phyloP scores from a whole-genome alignment of 2,888 invertebrate genomes.

The Ochlodes sylvanus region DNA sequence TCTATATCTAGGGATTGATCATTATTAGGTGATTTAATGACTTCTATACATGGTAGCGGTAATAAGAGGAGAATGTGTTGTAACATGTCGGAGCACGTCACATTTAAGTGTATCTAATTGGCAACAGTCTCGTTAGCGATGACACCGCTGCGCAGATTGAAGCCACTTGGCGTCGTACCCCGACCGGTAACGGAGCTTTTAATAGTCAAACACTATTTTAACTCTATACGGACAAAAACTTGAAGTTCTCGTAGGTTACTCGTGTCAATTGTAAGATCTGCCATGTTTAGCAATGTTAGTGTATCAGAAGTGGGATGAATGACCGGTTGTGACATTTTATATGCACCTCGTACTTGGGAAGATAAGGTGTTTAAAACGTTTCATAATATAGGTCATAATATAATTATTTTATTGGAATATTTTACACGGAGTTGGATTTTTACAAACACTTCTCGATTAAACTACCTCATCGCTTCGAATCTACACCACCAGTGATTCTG shows the following conservation, averaged over 20 bases:
- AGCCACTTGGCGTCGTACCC: not conserved
- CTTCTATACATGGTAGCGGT: constrained; percentile 7
- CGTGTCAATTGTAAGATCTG: too few species aligned
- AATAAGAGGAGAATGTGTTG: constrained; percentile 3
- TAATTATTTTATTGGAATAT: too few species aligned
- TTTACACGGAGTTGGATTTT: too few species aligned
- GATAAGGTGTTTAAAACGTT: too few species aligned
- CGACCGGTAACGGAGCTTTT: not conserved
- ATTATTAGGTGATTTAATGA: constrained; percentile 10
- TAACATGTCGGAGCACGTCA: constrained; percentile 5
- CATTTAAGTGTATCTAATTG: constrained; percentile 11
- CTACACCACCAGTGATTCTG: too few species aligned
- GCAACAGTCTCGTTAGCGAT: constrained; percentile 4
- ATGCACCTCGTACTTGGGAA: too few species aligned
- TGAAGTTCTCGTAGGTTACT: not conserved
- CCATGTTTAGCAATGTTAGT: too few species aligned
- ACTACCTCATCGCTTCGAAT: too few species aligned
- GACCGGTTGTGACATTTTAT: too few species aligned
- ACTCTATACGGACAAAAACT: constrained; percentile 2
- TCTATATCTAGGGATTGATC: not conserved
- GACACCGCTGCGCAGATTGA: constrained; percentile 1
- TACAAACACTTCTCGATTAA: too few species aligned
- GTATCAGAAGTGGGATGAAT: too few species aligned
- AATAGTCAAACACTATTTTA: not conserved
- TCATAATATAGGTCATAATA: too few species aligned